phyloP scores from a whole-genome alignment of 1,140 invertebrate species.

The Drosophila orena region DNA sequence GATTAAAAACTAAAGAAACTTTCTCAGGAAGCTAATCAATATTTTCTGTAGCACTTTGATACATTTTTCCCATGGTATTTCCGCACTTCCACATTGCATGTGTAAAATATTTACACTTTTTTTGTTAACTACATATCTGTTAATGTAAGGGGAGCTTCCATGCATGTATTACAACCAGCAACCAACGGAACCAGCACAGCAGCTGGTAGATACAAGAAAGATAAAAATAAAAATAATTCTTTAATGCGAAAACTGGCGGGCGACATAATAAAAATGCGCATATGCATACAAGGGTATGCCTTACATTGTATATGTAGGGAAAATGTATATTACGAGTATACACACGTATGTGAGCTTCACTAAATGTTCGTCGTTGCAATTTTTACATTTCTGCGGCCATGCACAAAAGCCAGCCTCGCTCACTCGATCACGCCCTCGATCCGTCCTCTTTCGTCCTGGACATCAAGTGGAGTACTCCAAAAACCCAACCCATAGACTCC shows the following conservation, averaged over 20 bases:
- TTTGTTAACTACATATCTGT: slow-evolving; percentile 62
- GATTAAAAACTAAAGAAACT: neutral
- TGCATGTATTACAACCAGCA: slow-evolving; percentile 57
- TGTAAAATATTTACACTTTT: slow-evolving; percentile 17
- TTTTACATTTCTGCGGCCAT: slow-evolving; percentile 47
- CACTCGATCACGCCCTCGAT: slow-evolving; percentile 15
- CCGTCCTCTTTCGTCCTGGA: slow-evolving; percentile 6
- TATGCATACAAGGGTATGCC: slow-evolving; percentile 12
- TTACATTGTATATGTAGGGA: slow-evolving; percentile 20
- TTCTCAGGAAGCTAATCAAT: too few relatives aligned
- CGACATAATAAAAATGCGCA: slow-evolving; percentile 52
- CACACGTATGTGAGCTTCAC: slow-evolving; percentile 39
- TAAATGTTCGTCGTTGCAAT: slow-evolving; percentile 39
- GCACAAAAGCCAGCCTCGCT: slow-evolving; percentile 43
- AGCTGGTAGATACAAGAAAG: slow-evolving; percentile 40
- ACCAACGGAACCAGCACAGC: slow-evolving; percentile 36
- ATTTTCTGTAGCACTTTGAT: neutral
- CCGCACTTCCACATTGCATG: neutral
- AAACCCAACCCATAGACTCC: slow-evolving; percentile 16
- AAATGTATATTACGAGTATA: slow-evolving; percentile 45
- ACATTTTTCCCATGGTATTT: neutral
- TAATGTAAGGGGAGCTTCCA: slow-evolving; percentile 62
- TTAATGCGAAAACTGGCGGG: slow-evolving; percentile 67
- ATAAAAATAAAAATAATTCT: slow-evolving; percentile 57
- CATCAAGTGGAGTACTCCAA: slow-evolving; percentile 3